Percentiles rank a stretch among this genome's conserved stretches.
phyloP scores from a whole-genome alignment of 2,797 vertebrate genomes.

The Bryconaethiops microstoma region DNA sequence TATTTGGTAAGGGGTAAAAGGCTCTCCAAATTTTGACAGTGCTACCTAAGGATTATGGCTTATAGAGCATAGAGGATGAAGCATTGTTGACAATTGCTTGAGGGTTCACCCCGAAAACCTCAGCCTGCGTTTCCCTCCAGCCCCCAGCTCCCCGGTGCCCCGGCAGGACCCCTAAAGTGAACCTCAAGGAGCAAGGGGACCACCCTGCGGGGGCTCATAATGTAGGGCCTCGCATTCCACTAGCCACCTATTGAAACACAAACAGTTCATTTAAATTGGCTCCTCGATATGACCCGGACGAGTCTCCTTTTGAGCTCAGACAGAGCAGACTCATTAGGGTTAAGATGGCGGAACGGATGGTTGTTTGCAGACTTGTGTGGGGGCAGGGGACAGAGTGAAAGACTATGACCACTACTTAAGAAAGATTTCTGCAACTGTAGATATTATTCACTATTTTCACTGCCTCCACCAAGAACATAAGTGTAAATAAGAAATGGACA shows the following conservation, averaged over 20 bases:
- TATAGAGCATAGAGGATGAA: conserved; percentile 22
- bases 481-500: too few relatives aligned
- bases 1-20: not conserved
- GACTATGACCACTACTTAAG: not conserved
- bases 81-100: conserved; percentile 31
- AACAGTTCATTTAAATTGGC: conserved; percentile 65
- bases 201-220: conserved; percentile 65
- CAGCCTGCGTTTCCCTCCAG: conserved; percentile 33
- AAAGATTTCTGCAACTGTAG: not conserved
- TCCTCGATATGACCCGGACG: conserved; percentile 55
- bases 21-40: conserved; percentile 5
- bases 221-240: conserved; percentile 59
- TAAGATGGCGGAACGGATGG: conserved; percentile 54
- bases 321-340: conserved; percentile 58
- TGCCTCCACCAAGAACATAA: too few relatives aligned
- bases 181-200: conserved; percentile 59
- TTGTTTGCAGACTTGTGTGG: conserved; percentile 35
- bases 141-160: conserved; percentile 47
- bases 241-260: conserved; percentile 65
- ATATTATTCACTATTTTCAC: not conserved
- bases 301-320: conserved; percentile 55
- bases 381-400: conserved; percentile 21
- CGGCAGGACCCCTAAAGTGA: conserved; percentile 58
- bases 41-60: conserved; percentile 25
- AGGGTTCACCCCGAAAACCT: conserved; percentile 36